phyloP scores from a whole-genome alignment of 2,888 invertebrate species.

The Neoascia interrupta region DNA sequence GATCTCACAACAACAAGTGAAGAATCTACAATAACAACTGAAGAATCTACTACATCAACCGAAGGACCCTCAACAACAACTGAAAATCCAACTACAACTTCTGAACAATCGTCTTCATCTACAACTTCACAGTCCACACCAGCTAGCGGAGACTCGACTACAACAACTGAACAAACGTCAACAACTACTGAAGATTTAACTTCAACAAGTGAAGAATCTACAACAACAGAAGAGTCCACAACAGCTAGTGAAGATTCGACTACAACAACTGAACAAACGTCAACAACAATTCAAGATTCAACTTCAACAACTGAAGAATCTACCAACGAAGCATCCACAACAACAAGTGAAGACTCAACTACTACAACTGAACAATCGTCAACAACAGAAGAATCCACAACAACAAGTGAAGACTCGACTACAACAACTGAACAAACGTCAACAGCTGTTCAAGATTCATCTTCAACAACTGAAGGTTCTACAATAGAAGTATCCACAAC shows the following conservation, averaged over 20 bases:
- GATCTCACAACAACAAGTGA: neutral
- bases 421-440: neutral
- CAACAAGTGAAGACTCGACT: neutral
- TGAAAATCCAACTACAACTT: neutral
- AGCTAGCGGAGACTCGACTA: neutral
- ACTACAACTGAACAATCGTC: constrained; percentile 40
- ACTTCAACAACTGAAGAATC: neutral
- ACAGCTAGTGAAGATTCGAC: neutral
- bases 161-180: constrained; percentile 1
- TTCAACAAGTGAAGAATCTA: neutral
- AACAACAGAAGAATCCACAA: constrained; percentile 11
- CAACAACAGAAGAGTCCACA: neutral
- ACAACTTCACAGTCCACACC: constrained; percentile 19
- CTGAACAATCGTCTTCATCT: neutral
- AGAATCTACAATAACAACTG: constrained; percentile 36
- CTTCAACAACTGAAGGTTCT: neutral
- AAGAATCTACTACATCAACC: neutral
- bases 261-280: neutral
- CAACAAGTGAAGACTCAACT: constrained; percentile 16
- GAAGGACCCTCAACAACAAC: neutral
- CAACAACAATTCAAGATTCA: constrained; percentile 5
- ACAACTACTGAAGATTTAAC: neutral
- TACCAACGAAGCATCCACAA: neutral
- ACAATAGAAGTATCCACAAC: constrained; percentile 20
- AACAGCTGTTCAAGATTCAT: neutral